Evolutionary conservation across 2,797 vertebrate genomes (phyloP).

Genomic region (Cuniculus paca): DNA sequence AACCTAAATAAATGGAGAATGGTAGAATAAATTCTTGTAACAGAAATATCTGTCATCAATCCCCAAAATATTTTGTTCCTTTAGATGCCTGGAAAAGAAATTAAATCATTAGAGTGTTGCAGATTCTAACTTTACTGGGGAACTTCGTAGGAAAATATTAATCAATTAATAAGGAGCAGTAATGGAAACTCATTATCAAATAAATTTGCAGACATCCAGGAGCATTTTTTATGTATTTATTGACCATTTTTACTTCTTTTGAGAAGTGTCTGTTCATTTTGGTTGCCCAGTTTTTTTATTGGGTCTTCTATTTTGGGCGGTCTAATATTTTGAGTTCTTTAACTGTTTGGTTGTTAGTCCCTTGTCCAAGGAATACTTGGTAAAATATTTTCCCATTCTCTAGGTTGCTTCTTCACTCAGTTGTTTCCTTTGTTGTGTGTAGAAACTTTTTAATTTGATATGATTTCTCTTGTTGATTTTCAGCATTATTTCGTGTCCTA

Average conservation of each 20-base stretch:
- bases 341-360: neutral
- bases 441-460: neutral
- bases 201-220: neutral
- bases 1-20: neutral
- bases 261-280: neutral
- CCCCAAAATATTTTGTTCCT: neutral
- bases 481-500: neutral
- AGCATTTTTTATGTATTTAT: neutral
- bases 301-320: neutral
- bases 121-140: neutral
- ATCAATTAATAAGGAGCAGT: neutral
- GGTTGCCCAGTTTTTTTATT: neutral
- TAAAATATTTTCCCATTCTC: neutral
- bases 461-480: neutral
- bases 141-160: conserved; percentile 41
- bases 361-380: neutral
- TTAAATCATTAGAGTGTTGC: neutral
- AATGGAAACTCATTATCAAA: conserved; percentile 32
- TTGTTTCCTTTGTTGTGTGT: neutral
- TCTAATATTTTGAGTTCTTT: neutral
- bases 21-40: neutral
- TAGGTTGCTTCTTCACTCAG: neutral
- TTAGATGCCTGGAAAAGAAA: neutral
- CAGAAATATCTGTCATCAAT: neutral
- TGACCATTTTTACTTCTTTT: neutral